Evolutionary conservation across 2,113 vertebrate genomes (phyloP).

Genomic region (Anarhynchus alexandrinus): DNA sequence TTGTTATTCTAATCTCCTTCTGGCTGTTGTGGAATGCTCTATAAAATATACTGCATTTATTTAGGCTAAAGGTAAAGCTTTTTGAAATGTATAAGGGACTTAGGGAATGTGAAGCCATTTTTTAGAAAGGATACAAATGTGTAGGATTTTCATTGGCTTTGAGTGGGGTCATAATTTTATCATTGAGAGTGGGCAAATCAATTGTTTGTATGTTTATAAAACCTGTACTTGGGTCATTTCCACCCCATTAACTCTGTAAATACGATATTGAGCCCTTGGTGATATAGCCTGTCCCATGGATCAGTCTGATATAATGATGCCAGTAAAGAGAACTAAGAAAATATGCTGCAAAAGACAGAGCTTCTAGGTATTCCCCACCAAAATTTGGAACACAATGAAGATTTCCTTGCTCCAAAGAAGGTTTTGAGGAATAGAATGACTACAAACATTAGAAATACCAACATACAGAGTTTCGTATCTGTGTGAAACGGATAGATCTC

Average conservation of each 20-base stretch:
- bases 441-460: background rate
- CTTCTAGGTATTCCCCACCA: background rate
- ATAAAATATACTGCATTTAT: background rate
- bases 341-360: background rate
- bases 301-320: background rate
- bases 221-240: background rate
- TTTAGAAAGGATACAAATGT: background rate
- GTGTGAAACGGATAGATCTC: background rate
- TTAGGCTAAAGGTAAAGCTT: background rate
- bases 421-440: background rate
- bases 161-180: background rate
- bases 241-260: background rate
- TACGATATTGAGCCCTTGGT: background rate
- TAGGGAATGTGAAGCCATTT: rapidly evolving
- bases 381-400: background rate
- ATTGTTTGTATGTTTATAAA: background rate
- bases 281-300: rapidly evolving
- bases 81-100: background rate
- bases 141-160: background rate
- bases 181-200: background rate
- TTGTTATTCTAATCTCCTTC: background rate
- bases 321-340: background rate
- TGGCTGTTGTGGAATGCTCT: background rate
- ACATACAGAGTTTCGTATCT: background rate
- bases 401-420: background rate